These are phyloP conservation scores for Dynastes tityus DNA, from an alignment of 2,888 invertebrate species.

Conservation along the genomic window DNA sequence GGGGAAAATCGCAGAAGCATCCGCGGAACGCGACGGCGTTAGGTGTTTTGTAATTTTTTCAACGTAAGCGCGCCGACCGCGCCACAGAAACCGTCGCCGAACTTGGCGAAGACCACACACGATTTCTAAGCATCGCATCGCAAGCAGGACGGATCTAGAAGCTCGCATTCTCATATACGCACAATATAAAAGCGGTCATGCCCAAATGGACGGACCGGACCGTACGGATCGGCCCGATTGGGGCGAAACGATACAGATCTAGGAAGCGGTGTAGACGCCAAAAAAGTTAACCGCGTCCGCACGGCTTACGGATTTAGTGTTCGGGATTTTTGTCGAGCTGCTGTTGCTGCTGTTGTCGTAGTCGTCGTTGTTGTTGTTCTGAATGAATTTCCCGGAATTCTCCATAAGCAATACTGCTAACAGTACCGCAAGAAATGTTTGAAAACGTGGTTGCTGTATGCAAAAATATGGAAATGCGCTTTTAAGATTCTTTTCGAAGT, in stretches of 20 bases:
- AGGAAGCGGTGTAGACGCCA: constrained; percentile 14
- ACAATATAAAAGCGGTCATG: constrained; percentile 55
- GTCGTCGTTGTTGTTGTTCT: too few species aligned
- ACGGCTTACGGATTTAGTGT: too few species aligned
- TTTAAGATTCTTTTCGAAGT: too few species aligned
- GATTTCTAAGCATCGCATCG: constrained; percentile 54
- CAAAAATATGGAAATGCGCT: too few species aligned
- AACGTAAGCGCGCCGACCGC: constrained; percentile 23
- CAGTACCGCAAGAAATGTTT: too few species aligned
- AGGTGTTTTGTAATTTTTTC: constrained; percentile 49
- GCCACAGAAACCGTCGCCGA: constrained; percentile 10
- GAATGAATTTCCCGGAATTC: too few species aligned
- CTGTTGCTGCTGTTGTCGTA: too few species aligned
- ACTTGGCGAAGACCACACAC: constrained; percentile 58
- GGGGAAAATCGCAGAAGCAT: constrained; percentile 36
- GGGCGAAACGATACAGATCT: constrained; percentile 53
- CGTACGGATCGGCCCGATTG: background rate
- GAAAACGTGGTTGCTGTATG: too few species aligned
- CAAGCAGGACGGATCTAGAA: constrained; percentile 56
- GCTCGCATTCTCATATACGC: constrained; percentile 20
- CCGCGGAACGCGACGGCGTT: constrained; percentile 24
- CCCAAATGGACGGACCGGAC: constrained; percentile 24
- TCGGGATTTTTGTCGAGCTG: too few species aligned
- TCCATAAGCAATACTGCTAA: too few species aligned
- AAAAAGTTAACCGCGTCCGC: background rate